Percentiles rank a stretch among this genome's conserved stretches.
phyloP scores from a whole-genome alignment of 2,113 vertebrate species.

The Mesembrinibis cayennensis region DNA sequence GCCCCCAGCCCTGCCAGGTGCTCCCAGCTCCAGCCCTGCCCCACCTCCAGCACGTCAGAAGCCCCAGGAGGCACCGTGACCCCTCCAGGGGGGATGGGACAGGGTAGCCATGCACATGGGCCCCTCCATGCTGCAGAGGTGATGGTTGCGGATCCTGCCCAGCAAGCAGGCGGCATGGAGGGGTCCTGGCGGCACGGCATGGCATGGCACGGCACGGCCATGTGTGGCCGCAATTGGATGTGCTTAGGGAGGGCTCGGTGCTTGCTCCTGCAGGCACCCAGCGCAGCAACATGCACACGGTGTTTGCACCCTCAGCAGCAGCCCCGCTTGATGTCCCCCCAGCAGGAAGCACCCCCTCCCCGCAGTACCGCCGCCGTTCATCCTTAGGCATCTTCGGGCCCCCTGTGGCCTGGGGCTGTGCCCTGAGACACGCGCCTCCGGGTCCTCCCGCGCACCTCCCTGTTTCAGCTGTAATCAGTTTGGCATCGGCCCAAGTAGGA shows the following conservation, averaged over 20 bases:
- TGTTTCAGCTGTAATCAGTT: background rate
- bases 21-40: background rate
- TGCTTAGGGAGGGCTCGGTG: rapidly evolving
- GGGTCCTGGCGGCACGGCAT: background rate
- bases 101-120: rapidly evolving
- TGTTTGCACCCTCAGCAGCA: background rate
- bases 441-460: background rate
- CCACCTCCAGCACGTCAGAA: background rate
- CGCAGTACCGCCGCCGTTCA: rapidly evolving
- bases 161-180: rapidly evolving
- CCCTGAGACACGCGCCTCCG: rapidly evolving
- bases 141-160: background rate
- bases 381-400: too few relatives aligned
- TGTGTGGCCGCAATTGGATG: rapidly evolving
- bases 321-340: background rate
- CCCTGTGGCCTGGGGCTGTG: background rate
- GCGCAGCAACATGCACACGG: rapidly evolving
- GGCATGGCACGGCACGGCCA: rapidly evolving
- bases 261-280: background rate
- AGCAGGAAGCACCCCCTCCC: background rate
- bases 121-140: background rate
- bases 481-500: background rate
- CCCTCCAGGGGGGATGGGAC: background rate
- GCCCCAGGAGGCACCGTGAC: background rate
- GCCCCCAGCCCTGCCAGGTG: background rate